Conservation (phyloP, 2,888 invertebrate genomes). For the Buathra laborator region DNA sequence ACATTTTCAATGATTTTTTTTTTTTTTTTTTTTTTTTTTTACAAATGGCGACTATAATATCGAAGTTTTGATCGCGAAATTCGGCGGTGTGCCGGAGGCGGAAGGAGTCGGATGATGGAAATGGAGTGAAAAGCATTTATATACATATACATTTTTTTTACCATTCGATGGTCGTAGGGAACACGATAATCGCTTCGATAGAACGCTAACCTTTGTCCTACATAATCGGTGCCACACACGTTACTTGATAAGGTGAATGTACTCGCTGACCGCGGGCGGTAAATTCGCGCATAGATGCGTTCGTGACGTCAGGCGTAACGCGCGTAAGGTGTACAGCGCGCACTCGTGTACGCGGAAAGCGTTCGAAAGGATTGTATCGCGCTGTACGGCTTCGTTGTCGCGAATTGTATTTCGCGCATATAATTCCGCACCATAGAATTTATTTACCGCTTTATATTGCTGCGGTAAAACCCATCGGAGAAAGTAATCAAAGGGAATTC, state of each 20-base stretch:
- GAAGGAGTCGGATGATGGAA: neutral
- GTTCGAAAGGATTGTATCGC: slow-evolving; percentile 3
- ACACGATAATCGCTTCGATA: slow-evolving; percentile 18
- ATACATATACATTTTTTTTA: neutral
- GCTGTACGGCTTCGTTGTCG: slow-evolving; percentile 14
- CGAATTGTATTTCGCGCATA: slow-evolving; percentile 20
- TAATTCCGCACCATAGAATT: neutral
- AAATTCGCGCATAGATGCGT: slow-evolving; percentile 57
- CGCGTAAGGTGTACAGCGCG: slow-evolving; percentile 63
- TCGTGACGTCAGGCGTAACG: slow-evolving; percentile 68
- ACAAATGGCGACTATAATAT: no score
- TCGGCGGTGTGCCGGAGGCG: neutral
- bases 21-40: neutral
- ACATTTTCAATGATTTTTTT: neutral
- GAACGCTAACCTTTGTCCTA: slow-evolving; percentile 77
- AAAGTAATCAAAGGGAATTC: slow-evolving; percentile 34
- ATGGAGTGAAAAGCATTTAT: neutral
- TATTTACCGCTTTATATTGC: neutral
- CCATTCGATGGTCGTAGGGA: neutral
- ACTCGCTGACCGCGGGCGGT: slow-evolving; percentile 70
- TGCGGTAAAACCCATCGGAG: slow-evolving; percentile 27
- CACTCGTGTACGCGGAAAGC: neutral
- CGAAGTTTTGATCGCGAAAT: neutral
- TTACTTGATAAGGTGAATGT: slow-evolving; percentile 79
- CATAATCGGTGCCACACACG: slow-evolving; percentile 74